Base-by-base conservation (phyloP, 2,797 vertebrate species). In the Liparis tanakae region DNA sequence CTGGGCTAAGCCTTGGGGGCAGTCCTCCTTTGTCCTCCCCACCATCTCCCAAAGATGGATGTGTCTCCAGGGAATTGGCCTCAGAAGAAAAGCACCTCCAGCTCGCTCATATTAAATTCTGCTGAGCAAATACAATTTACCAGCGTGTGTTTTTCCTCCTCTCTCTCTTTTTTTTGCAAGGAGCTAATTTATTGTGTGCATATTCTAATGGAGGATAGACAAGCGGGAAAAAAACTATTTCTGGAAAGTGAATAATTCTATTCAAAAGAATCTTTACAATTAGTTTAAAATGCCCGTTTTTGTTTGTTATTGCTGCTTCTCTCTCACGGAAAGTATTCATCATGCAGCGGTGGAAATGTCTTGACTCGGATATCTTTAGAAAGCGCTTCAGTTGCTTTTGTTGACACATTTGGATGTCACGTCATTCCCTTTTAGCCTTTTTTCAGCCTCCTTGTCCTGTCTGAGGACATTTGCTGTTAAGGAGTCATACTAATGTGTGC, bases 51-150 rank as follows among this genome's bases (percentile, higher is more conserved):
- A 82, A 90, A 94, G 94, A 95, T 94, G 93, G 92, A 95, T 95
- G 93, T 92, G 91, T 94, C 93, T 94, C 92, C 84, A 84, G 92
- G 93, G 93, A 90, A 85, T 91, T 87, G 85, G 88, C 87, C 89
- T 85, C 87, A 90, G 87, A 92, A 93, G 89, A 93, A 93, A 93
- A 93, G 91, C 90, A 93, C 91, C 90, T 89, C 87, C 78, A 89
- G 85, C 87, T 86, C 64, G 48, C 86, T 92, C 92, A 93, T 94
- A 94, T 94, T 93, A 93, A 94, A 94, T 94, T 95, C 92, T 94
- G 94, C 93, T 94, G 93, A 94, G 91, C 94, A 95, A 94, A 95
- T 94, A 92, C 88, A 93, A 93, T 91, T 87, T 80, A 79, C 76
- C 87, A 82, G 85, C 74, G 72, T 85, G 80, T 30, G 22, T 13